Base-by-base conservation (phyloP, 2,888 invertebrate genomes). In the Ormyrus thymus region DNA sequence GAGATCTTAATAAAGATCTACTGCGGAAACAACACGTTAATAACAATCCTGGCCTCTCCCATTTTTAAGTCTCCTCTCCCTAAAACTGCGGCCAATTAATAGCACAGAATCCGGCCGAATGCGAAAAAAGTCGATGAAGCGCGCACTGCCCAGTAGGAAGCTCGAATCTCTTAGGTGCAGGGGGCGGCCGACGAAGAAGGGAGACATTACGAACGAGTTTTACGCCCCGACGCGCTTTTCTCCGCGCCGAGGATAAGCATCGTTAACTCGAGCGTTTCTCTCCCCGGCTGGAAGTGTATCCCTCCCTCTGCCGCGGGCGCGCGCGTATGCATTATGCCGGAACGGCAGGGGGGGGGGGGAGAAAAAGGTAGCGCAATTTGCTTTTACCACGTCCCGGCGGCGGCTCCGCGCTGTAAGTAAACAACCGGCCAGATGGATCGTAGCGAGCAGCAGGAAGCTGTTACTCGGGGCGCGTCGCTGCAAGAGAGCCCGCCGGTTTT, bases 191-290 rank as follows among this genome's bases (percentile, higher is more conserved):
- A 4, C 29, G 29, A 29, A 29, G 29, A 29, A 29, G 10, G 29
- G 10, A 66, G 43, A 13, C 13, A 53, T 15, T 73, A 55, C 46
- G 11, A 7, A n/a, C n/a, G 58, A 55, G 56, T 78, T 71, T 59
- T n/a, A 59, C 59, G 59, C 55, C 46, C 45, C 59, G 11, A 58
- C 56, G 48, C 71, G 11, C 48, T 65, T 70, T 50, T 7, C 50
- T 43, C 1, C 29, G 13, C n/a, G 58, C 76, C 48, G 10, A 51
- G 64, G 50, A 78, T 69, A 78, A 78, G 69, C 68, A 73, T 74
- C 69, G 62, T 74, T 74, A 78, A 74, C 58, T 66, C 65, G 53
- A 3, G 29, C 13, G 11, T n/a, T 43, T n/a, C 9, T 46, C 15
- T 51, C 4, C 15, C 53, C 48, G 5, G 1, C 62, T n/a, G n/a